phyloP scores from a whole-genome alignment of 2,888 invertebrate genomes.

The Dysmachus trigonus region DNA sequence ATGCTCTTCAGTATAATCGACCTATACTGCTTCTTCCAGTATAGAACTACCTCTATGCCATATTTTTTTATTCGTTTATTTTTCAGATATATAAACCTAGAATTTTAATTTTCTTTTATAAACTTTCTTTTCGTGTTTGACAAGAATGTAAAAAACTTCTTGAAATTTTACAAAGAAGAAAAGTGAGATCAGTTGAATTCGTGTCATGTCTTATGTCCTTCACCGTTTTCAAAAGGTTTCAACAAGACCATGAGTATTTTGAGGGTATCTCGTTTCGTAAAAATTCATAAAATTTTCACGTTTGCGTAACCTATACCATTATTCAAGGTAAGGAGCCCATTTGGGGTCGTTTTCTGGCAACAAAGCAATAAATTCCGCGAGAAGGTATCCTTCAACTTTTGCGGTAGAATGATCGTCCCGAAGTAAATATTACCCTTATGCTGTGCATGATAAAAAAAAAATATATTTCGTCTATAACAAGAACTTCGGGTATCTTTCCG shows the following conservation, averaged over 20 bases:
- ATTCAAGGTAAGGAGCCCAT: neutral
- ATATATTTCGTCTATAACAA: neutral
- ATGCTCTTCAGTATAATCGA: too few relatives aligned
- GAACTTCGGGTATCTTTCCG: neutral
- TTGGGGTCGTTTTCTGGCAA: neutral
- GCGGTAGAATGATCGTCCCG: neutral
- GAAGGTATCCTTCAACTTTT: neutral
- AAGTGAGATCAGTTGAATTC: neutral
- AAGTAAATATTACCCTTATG: conserved; percentile 14
- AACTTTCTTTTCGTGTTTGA: too few relatives aligned
- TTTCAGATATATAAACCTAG: neutral
- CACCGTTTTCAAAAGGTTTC: neutral
- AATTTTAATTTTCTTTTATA: neutral
- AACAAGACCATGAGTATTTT: neutral
- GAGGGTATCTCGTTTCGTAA: neutral
- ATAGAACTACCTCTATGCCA: too few relatives aligned
- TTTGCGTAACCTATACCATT: neutral
- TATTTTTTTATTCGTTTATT: too few relatives aligned
- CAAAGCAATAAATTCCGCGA: neutral
- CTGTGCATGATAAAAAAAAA: conserved; percentile 7
- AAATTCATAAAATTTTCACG: neutral
- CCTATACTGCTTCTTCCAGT: too few relatives aligned
- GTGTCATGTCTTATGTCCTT: neutral
- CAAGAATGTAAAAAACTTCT: too few relatives aligned
- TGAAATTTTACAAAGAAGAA: too few relatives aligned